Evolutionary conservation across 2,888 invertebrate species (phyloP).

Genomic region (Glyphotaelius pellucidus): DNA sequence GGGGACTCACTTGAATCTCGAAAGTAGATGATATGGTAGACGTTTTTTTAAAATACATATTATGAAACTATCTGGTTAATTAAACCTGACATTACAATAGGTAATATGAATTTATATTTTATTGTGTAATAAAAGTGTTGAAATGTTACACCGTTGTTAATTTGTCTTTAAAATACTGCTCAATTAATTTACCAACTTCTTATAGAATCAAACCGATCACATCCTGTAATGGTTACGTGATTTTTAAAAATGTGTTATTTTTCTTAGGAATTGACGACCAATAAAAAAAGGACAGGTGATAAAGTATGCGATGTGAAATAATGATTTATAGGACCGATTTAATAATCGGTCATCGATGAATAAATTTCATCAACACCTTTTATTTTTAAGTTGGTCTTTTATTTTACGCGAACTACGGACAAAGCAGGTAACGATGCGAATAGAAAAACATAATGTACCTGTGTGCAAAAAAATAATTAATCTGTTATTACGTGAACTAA

Average conservation of each 20-base stretch:
- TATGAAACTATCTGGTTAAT: not conserved
- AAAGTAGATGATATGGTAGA: too few species aligned
- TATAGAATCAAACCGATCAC: not conserved
- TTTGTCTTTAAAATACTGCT: not conserved
- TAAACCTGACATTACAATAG: not conserved
- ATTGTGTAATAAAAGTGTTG: not conserved
- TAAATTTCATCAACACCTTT: not conserved
- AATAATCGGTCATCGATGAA: not conserved
- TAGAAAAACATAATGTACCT: not conserved
- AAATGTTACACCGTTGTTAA: not conserved
- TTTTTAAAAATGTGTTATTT: not conserved
- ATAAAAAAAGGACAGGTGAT: not conserved
- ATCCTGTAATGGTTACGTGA: not conserved
- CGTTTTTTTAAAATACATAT: not conserved
- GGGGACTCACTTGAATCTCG: too few species aligned
- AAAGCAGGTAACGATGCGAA: not conserved
- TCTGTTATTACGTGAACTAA: not conserved
- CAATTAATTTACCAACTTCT: not conserved
- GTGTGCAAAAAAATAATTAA: not conserved
- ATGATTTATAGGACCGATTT: not conserved
- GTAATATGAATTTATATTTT: not conserved
- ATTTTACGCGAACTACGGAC: not conserved
- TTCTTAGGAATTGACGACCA: not conserved
- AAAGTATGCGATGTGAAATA: not conserved
- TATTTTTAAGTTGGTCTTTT: not conserved